Base-by-base conservation (phyloP, 2,888 invertebrate species). In the Herminia tarsipennalis region DNA sequence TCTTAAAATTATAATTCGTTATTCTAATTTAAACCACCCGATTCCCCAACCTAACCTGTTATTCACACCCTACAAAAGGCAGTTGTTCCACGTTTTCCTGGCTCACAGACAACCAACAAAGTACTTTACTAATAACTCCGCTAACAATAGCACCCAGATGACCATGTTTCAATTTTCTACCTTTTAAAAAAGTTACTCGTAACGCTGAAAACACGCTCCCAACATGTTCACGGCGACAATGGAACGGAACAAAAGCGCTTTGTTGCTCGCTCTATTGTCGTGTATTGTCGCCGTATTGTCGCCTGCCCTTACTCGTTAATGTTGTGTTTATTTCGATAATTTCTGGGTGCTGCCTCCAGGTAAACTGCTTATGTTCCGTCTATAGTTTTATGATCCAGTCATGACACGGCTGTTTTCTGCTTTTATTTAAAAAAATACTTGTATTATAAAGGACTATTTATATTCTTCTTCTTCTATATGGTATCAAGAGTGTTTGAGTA, bases 221-320 rank as follows among this genome's bases (percentile, higher is more conserved):
- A 66, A 62, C 72, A 73, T 73, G 74, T 70, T 66, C 54, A 55
- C 29, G 29, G 44, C 50, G 48, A 75, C 78, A 78, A 76, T 75
- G 49, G 65, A 13, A 20, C 38, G 61, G 64, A 67, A 75, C 75
- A 77, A 78, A 69, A 58, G 60, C 50, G 55, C 65, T 73, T 77
- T 76, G 79, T 79, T 62, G 33, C 56, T 35, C 37, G 22, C 29
- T 38, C 65, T 40, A 73, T 78, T 79, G 78, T 61, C 27, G 41
- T 52, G 37, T 10, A 16, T 34, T 33, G 78, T 58, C 21, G 43
- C 54, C 37, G 37, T 21, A 28, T 28, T 37, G 77, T 60, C 25
- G 41, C 53, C 38, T 43, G 30, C 33, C 33, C 44, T 36, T 40
- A 24, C 48, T 33, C 42, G 38, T 41, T 32, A 46, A 37, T 53